Percentiles rank a stretch among this genome's conserved stretches.
Evolutionary conservation across 2,797 vertebrate species (phyloP).

Genomic region (Urophycis tenuis): DNA sequence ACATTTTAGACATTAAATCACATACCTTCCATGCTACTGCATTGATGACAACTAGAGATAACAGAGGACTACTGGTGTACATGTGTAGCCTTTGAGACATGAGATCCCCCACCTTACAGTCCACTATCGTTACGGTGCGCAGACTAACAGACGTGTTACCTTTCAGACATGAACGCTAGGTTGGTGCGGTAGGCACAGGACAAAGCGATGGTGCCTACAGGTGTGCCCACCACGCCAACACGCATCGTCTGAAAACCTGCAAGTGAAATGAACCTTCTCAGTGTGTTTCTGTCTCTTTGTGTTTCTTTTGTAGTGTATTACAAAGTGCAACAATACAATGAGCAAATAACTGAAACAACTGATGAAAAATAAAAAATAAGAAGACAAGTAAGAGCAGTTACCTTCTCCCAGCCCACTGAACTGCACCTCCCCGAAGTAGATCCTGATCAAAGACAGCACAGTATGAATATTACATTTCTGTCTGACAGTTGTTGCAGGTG

Average conservation of each 20-base stretch:
- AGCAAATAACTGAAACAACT: not conserved
- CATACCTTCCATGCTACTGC: too few species aligned
- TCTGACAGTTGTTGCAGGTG: too few species aligned
- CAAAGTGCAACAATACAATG: too few species aligned
- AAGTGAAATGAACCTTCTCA: not conserved
- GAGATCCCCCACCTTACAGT: too few species aligned
- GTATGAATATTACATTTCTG: not conserved
- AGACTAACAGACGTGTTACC: conserved; percentile 58
- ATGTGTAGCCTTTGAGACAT: too few species aligned
- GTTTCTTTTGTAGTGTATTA: not conserved
- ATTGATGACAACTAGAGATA: too few species aligned
- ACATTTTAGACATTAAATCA: too few species aligned
- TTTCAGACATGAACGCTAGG: conserved; percentile 95
- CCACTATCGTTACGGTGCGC: too few species aligned
- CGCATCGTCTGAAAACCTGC: conserved; percentile 95
- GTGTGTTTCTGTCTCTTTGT: too few species aligned
- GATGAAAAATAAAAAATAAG: not conserved
- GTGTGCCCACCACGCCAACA: conserved; percentile 93
- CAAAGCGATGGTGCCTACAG: conserved; percentile 90
- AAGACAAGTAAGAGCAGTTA: conserved; percentile 44
- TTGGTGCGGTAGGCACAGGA: conserved; percentile 98
- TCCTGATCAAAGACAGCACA: conserved; percentile 65
- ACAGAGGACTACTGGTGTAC: too few species aligned
- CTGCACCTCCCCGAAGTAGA: conserved; percentile 98
- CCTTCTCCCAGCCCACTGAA: conserved; percentile 94